Percentiles rank a stretch among this genome's conserved stretches.
Evolutionary conservation across 2,113 vertebrate genomes (phyloP).

Genomic region (Syngnathus typhle): DNA sequence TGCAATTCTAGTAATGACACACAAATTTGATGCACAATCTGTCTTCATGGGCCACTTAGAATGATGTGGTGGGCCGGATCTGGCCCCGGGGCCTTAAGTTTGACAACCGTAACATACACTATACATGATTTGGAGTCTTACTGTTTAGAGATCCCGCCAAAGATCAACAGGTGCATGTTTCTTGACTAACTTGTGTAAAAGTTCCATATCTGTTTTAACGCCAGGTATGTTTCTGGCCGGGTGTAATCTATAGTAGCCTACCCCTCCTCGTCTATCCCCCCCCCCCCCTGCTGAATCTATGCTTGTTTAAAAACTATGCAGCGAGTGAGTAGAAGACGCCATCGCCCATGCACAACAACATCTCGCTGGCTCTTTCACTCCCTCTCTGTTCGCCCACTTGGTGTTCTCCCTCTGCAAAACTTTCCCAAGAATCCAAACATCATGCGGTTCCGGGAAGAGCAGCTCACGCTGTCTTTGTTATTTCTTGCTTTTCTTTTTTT

Average conservation of each 20-base stretch:
- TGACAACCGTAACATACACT: no score
- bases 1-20: no score
- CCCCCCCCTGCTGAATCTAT: constrained; percentile 32
- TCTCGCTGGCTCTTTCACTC: constrained; percentile 25
- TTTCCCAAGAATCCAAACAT: constrained; percentile 49
- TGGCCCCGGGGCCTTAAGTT: no score
- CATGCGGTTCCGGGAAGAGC: constrained; percentile 52
- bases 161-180: no score
- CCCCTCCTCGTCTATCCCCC: constrained; percentile 11
- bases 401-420: constrained; percentile 22
- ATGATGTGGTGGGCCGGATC: no score
- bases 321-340: constrained; percentile 34
- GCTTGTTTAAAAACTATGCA: constrained; percentile 53
- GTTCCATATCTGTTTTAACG: constrained; percentile 9
- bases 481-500: neutral
- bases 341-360: constrained; percentile 31
- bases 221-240: constrained; percentile 19
- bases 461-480: constrained; percentile 44
- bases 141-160: no score
- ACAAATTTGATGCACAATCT: no score
- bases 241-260: neutral
- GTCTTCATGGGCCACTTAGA: no score
- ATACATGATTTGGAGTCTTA: no score
- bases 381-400: neutral
- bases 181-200: neutral